Conservation (phyloP, 1,140 invertebrate genomes). For the Lordiphosa stackelbergi region DNA sequence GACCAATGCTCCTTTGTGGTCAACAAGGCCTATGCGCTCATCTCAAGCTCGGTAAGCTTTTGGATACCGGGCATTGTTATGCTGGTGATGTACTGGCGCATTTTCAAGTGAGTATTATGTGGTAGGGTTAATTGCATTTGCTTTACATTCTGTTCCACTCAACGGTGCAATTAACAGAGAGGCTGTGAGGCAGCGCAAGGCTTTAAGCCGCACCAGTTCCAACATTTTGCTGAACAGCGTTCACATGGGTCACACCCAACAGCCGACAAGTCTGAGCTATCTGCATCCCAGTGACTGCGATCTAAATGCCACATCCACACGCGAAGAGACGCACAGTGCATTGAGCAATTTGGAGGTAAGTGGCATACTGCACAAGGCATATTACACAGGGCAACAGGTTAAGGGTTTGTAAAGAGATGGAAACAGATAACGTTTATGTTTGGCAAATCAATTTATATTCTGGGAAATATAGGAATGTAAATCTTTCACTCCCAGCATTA, state of each 20-base stretch:
- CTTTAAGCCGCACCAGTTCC: conserved; percentile 87
- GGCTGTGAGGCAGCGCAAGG: conserved; percentile 91
- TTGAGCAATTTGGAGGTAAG: conserved; percentile 78
- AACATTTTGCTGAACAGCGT: conserved; percentile 90
- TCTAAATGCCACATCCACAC: conserved; percentile 67
- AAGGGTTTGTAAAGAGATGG: not conserved
- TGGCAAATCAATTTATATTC: too few species aligned
- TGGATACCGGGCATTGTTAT: conserved; percentile 97
- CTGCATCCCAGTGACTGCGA: conserved; percentile 83
- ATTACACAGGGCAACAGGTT: not conserved
- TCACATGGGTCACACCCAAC: conserved; percentile 86
- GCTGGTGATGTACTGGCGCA: conserved; percentile 93
- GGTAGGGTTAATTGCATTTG: conserved; percentile 21
- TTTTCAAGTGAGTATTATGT: conserved; percentile 84
- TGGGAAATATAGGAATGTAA: too few species aligned
- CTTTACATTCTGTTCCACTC: not conserved
- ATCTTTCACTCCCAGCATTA: too few species aligned
- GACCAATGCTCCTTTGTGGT: conserved; percentile 91
- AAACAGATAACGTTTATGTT: not conserved
- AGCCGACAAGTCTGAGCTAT: conserved; percentile 81
- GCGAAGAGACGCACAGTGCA: conserved; percentile 79
- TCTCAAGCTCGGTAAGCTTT: conserved; percentile 94
- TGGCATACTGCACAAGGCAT: conserved; percentile 13
- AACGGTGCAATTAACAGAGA: conserved; percentile 80
- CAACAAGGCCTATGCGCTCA: conserved; percentile 91